These are phyloP conservation scores for Drosophila tropicalis DNA, from an alignment of 1,140 invertebrate genomes.

Conservation along the genomic window DNA sequence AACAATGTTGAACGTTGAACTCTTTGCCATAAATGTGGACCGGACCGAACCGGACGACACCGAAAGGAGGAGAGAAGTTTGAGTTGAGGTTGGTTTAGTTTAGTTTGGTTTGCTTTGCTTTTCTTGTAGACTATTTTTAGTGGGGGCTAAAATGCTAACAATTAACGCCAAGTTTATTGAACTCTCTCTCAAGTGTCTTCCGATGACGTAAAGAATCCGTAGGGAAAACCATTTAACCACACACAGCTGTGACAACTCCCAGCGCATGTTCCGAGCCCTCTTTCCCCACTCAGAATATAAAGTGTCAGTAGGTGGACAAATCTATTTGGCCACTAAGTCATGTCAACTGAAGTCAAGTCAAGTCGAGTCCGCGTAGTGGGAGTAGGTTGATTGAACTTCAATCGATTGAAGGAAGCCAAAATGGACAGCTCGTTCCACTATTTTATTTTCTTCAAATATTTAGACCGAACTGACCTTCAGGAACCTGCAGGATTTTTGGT, in stretches of 20 bases:
- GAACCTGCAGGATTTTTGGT: not conserved
- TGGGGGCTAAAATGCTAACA: slow-evolving; percentile 46
- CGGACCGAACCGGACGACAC: not conserved
- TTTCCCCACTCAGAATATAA: slow-evolving; percentile 6
- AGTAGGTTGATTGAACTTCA: slow-evolving; percentile 73
- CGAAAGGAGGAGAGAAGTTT: not conserved
- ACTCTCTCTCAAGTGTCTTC: slow-evolving; percentile 57
- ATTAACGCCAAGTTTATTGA: slow-evolving; percentile 71
- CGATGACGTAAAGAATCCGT: slow-evolving; percentile 51
- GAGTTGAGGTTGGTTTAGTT: slow-evolving; percentile 6
- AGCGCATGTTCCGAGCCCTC: slow-evolving; percentile 22
- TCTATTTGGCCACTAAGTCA: slow-evolving; percentile 51
- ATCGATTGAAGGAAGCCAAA: slow-evolving; percentile 50
- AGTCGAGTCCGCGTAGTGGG: not conserved
- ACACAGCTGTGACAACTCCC: slow-evolving; percentile 63
- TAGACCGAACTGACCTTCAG: slow-evolving; percentile 65
- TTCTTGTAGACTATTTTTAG: slow-evolving; percentile 54
- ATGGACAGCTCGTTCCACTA: not conserved
- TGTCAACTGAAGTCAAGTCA: slow-evolving; percentile 36
- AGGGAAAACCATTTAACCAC: slow-evolving; percentile 6
- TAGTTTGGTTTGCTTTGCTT: slow-evolving; percentile 1
- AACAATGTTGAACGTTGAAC: slow-evolving; percentile 48
- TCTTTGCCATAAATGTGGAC: not conserved
- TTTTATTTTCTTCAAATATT: slow-evolving; percentile 12
- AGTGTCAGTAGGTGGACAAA: slow-evolving; percentile 57